phyloP scores from a whole-genome alignment of 2,797 vertebrate genomes.

The Cephalopachus bancanus region DNA sequence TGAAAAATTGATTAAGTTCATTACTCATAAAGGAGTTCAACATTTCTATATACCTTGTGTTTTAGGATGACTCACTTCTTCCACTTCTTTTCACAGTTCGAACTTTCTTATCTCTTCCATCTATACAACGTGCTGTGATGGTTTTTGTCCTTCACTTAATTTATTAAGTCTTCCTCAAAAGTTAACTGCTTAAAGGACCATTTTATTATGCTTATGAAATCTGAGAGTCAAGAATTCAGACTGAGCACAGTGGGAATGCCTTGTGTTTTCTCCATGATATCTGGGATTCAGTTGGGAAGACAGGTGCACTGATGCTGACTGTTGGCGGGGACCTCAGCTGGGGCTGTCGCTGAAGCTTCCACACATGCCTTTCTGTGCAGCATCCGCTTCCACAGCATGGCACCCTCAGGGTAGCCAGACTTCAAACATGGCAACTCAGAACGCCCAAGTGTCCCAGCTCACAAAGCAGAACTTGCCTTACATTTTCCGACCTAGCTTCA shows the following conservation, averaged over 20 bases:
- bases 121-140: neutral
- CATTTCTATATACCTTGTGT: neutral
- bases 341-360: neutral
- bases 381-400: neutral
- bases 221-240: slow-evolving; percentile 10
- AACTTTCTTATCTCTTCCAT: neutral
- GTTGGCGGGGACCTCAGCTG: neutral
- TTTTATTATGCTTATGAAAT: slow-evolving; percentile 34
- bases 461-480: neutral
- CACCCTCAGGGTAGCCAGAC: neutral
- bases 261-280: neutral
- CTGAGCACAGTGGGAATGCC: neutral
- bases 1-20: slow-evolving; percentile 3
- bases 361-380: neutral
- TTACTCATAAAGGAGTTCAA: slow-evolving; percentile 12
- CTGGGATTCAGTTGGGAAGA: neutral
- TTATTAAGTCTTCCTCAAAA: slow-evolving; percentile 13
- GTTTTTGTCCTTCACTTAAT: slow-evolving; percentile 29
- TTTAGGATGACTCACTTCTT: slow-evolving; percentile 7
- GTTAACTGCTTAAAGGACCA: neutral
- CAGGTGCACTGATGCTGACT: neutral
- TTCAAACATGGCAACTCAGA: neutral
- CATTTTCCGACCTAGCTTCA: neutral
- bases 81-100: neutral
- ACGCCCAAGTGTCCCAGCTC: neutral